Evolutionary conservation across 2,888 invertebrate species (phyloP), one percentile per base, ranked within the genome.

Genomic region (Drosophila phalerata): DNA sequence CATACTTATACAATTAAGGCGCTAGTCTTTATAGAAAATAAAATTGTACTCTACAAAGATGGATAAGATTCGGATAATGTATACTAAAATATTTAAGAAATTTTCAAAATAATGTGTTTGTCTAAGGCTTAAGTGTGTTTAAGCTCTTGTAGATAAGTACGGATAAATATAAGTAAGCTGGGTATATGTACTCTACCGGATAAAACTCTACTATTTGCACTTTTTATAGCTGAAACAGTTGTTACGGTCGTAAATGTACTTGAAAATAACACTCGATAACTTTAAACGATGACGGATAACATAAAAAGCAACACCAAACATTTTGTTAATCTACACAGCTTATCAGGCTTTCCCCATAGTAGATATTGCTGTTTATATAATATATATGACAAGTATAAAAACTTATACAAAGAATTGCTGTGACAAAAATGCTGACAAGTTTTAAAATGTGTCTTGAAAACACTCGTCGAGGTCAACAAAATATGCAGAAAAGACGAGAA

Each of bases 401-500:
- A n/a, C n/a, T n/a, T n/a, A n/a, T n/a, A n/a, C n/a, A n/a, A 25
- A 47, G n/a, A 38, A 47, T 47, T 37, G 30, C 15, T 45, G 15
- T 15, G 17, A 42, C 53, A 40, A 49, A 51, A 63, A 37, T n/a
- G 38, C 19, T 38, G 40, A 34, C 47, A 45, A 65, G 45, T 53
- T 42, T 28, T 42, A 22, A 56, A 56, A 19, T 13, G 37, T 47
- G 13, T 19, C 57, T 42, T 0, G 5, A 30, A 30, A 43, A 13
- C 5, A 30, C 25, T 49, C 32, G 30, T 34, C 77, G 61, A 57
- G 67, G 77, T 32, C 72, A 73, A 57, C 72, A 48, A 56, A 42
- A 42, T 73, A 69, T 76, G 73, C 74, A 73, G 63, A 78, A 60
- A 42, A 58, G 53, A 45, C 53, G 10, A 45, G 48, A 48, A 32